These are phyloP conservation scores for Selenia dentaria DNA, from an alignment of 2,888 invertebrate species.

Conservation along the genomic window DNA sequence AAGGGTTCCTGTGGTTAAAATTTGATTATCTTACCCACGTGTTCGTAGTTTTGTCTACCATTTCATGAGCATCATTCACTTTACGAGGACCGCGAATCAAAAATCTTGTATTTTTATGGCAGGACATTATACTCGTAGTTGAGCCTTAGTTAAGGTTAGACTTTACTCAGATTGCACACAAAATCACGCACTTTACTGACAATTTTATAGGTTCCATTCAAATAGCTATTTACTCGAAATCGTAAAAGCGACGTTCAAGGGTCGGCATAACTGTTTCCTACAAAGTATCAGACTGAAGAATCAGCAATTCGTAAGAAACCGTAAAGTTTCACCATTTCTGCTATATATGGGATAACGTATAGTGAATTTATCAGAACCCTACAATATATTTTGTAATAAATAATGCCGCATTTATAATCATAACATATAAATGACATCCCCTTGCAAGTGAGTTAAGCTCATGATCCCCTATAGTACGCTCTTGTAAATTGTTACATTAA, in stretches of 20 bases:
- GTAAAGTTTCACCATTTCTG: constrained; percentile 34
- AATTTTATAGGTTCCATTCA: constrained; percentile 37
- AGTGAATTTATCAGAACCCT: neutral
- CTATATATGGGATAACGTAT: neutral
- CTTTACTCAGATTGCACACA: too few species aligned
- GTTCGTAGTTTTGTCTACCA: constrained; percentile 17
- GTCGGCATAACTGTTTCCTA: constrained; percentile 33
- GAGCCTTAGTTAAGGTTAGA: too few species aligned
- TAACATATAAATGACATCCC: constrained; percentile 14
- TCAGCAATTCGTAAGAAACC: constrained; percentile 37
- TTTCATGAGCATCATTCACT: constrained; percentile 17
- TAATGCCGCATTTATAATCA: too few species aligned
- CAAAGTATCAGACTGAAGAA: constrained; percentile 32
- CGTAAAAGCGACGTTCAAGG: constrained; percentile 39
- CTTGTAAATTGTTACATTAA: constrained; percentile 39
- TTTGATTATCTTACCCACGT: constrained; percentile 9
- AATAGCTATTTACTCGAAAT: constrained; percentile 40
- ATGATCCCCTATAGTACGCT: constrained; percentile 29
- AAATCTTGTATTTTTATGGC: too few species aligned
- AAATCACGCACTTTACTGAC: constrained; percentile 6
- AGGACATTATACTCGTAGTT: too few species aligned
- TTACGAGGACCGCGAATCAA: too few species aligned
- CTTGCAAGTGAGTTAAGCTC: constrained; percentile 18
- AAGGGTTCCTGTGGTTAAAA: constrained; percentile 18
- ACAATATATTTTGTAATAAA: neutral